Evolutionary conservation across 2,113 vertebrate species (phyloP).

Genomic region (Tringa solitaria): DNA sequence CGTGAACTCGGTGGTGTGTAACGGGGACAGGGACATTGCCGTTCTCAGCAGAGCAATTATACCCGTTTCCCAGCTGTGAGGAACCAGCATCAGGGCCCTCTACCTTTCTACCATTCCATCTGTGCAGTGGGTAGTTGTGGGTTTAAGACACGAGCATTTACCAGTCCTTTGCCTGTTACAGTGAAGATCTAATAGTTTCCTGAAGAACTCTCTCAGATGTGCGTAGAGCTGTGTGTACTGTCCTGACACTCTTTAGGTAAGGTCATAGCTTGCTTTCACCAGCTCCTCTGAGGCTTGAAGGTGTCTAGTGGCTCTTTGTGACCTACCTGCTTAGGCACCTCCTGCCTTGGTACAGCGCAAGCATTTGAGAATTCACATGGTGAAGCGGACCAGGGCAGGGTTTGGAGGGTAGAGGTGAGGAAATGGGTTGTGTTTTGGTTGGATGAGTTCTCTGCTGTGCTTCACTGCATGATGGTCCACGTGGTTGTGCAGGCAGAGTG

Average conservation of each 20-base stretch:
- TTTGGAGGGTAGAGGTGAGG: background rate
- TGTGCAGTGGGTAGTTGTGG: background rate
- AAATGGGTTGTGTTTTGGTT: background rate
- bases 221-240: background rate
- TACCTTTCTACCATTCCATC: background rate
- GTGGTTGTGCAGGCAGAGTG: background rate
- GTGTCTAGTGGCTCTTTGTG: background rate
- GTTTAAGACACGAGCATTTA: background rate
- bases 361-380: background rate
- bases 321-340: background rate
- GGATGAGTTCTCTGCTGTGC: background rate
- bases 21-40: fast-evolving
- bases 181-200: background rate
- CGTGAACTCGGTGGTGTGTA: background rate
- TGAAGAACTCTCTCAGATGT: background rate
- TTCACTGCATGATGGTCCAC: background rate
- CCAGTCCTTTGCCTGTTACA: background rate
- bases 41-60: background rate
- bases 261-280: background rate
- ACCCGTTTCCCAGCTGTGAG: fast-evolving
- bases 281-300: background rate
- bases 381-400: background rate
- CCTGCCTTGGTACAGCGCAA: background rate
- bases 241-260: background rate
- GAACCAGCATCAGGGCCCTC: background rate